phyloP scores from a whole-genome alignment of 1,140 invertebrate genomes.

The Drosophila ironensis region DNA sequence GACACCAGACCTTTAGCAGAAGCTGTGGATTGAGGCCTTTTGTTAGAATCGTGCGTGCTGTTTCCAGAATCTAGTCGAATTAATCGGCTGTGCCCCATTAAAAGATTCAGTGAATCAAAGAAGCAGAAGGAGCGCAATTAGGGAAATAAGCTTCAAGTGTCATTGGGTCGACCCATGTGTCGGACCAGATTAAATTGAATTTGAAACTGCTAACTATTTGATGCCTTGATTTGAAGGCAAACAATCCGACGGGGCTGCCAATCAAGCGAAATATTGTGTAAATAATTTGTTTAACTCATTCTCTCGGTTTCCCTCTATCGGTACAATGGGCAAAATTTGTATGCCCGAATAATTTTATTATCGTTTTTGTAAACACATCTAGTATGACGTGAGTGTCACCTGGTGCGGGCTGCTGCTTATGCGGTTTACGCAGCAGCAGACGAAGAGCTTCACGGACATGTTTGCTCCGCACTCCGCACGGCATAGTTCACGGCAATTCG shows the following conservation, averaged over 20 bases:
- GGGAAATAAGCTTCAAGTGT: slow-evolving; percentile 2
- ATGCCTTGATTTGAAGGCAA: slow-evolving; percentile 31
- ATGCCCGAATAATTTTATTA: slow-evolving; percentile 20
- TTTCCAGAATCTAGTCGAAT: background rate
- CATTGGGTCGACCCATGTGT: background rate
- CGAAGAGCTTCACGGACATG: background rate
- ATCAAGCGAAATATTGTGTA: slow-evolving; percentile 43
- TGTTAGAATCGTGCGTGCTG: background rate
- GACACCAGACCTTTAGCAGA: slow-evolving; percentile 18
- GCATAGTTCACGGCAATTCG: slow-evolving; percentile 20
- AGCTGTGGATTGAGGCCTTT: background rate
- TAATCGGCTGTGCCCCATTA: background rate
- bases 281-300: slow-evolving; percentile 44
- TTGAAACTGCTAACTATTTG: slow-evolving; percentile 22
- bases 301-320: slow-evolving; percentile 3
- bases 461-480: background rate
- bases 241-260: slow-evolving; percentile 26
- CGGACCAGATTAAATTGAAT: slow-evolving; percentile 9
- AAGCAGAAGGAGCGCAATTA: slow-evolving; percentile 2
- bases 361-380: slow-evolving; percentile 2
- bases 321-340: slow-evolving; percentile 3
- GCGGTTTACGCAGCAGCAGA: background rate
- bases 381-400: slow-evolving; percentile 10
- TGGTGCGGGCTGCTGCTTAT: background rate
- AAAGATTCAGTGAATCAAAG: background rate